These are phyloP conservation scores for Fistularia commersonii DNA, from an alignment of 2,797 vertebrate species.

Conservation along the genomic window DNA sequence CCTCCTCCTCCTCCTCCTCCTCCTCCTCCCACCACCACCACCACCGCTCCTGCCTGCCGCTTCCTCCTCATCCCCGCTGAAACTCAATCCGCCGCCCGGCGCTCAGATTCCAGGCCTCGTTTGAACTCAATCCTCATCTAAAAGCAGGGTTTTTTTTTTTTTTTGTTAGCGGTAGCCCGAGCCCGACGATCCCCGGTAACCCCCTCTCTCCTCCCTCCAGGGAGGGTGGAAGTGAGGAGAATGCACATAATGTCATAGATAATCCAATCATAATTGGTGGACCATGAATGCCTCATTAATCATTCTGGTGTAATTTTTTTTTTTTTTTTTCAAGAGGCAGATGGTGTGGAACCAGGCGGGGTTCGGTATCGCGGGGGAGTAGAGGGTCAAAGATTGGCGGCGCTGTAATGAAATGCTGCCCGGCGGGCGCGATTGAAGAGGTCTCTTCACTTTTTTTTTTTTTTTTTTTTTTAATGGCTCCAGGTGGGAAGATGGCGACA, in stretches of 20 bases:
- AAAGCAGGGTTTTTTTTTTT: conserved; percentile 70
- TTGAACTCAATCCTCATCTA: conserved; percentile 71
- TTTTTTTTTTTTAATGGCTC: conserved; percentile 18
- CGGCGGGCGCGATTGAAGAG: conserved; percentile 3
- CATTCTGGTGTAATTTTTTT: conserved; percentile 69
- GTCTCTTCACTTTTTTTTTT: too few relatives aligned
- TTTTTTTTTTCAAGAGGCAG: too few relatives aligned
- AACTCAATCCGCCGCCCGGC: conserved; percentile 68
- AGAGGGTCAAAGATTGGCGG: conserved; percentile 44
- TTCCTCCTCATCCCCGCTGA: conserved; percentile 47
- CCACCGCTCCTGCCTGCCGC: conserved; percentile 15
- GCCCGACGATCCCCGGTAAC: conserved; percentile 61
- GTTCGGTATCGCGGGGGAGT: conserved; percentile 40
- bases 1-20: too few relatives aligned
- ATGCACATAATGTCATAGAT: conserved; percentile 67
- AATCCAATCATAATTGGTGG: conserved; percentile 66
- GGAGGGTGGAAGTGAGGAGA: conserved; percentile 64
- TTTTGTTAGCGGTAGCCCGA: conserved; percentile 62
- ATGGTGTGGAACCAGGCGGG: conserved; percentile 53
- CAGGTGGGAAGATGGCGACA: too few relatives aligned
- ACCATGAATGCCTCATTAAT: conserved; percentile 66
- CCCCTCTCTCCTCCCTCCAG: too few relatives aligned
- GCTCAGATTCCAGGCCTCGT: conserved; percentile 58
- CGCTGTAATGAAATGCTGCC: conserved; percentile 14
- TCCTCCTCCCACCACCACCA: conserved; percentile 19